Evolutionary conservation across 2,797 vertebrate genomes (phyloP), one percentile per base, ranked within the genome.

Genomic region (Acanthopagrus latus): DNA sequence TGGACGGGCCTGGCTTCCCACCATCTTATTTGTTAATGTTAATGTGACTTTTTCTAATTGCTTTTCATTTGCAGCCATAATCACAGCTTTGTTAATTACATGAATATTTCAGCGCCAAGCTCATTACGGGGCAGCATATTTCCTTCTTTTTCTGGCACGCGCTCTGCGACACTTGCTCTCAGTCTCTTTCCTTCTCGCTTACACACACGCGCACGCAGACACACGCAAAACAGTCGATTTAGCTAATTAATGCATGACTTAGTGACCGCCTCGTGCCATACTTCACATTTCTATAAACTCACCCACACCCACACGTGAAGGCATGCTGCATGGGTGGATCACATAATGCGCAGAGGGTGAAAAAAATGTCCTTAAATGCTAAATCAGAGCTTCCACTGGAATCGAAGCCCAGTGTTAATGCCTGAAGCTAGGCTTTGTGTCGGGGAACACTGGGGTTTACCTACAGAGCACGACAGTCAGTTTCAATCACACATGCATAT

Each of bases 51-150:
- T 93, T 91, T 86, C 86, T 93, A 94, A 95, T 94, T 94, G 91
- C 86, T 83, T 93, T 94, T 94, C 88, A 94, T 95, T 93, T 92
- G 87, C 81, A 82, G 88, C 83, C 86, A 93, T 94, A 95, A 96
- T 96, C 93, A 93, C 91, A 90, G 91, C 90, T 91, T 94, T 94
- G 92, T 95, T 95, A 95, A 95, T 95, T 92, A 92, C 92, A 89
- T 93, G 91, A 94, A 95, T 95, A 91, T 95, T 95, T 93, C 89
- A 92, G 83, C 91, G 91, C 84, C 89, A 88, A 90, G 83, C 93
- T 94, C 89, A 91, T 95, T 93, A 94, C 20, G 38, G 55, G 80
- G 76, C 76, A 69, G 62, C 87, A 85, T 91, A 86, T 91, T 90
- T 91, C 84, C 78, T 80, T 82, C 67, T 88, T 79, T 91, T 86